These are phyloP conservation scores for Anhinga anhinga DNA, from an alignment of 2,113 vertebrate species.

Conservation along the genomic window DNA sequence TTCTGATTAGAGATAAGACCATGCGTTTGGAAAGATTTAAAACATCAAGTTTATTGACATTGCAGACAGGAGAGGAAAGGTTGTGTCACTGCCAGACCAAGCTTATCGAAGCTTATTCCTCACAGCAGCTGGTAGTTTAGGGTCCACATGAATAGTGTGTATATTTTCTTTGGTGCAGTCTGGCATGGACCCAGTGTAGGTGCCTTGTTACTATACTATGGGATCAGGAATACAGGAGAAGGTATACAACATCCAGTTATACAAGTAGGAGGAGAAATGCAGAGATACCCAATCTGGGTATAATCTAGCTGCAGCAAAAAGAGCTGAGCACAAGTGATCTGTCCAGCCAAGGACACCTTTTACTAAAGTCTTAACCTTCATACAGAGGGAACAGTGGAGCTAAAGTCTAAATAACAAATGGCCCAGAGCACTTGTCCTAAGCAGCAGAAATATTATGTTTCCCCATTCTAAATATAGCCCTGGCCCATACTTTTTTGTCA, in stretches of 20 bases:
- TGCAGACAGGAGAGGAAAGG: not conserved
- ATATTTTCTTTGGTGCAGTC: not conserved
- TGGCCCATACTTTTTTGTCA: rapidly evolving
- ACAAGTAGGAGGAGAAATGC: not conserved
- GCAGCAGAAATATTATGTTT: not conserved
- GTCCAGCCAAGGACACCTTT: not conserved
- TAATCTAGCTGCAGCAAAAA: not conserved
- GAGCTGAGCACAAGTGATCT: not conserved
- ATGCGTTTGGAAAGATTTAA: not conserved
- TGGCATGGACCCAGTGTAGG: rapidly evolving
- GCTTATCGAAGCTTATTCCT: not conserved
- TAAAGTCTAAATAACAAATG: not conserved
- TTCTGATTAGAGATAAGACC: not conserved
- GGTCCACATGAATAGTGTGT: not conserved
- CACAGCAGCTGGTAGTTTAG: not conserved
- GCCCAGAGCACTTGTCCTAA: not conserved
- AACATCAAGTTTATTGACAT: not conserved
- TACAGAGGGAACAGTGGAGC: not conserved
- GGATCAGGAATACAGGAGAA: not conserved
- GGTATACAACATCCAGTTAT: not conserved
- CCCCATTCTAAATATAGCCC: not conserved
- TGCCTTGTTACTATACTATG: not conserved
- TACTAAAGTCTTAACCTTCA: not conserved
- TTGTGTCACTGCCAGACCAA: not conserved
- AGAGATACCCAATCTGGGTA: not conserved